Percentiles rank a stretch among this genome's conserved stretches.
These are phyloP conservation scores for Brachypteracias leptosomus DNA, from an alignment of 2,113 vertebrate genomes.

Conservation along the genomic window DNA sequence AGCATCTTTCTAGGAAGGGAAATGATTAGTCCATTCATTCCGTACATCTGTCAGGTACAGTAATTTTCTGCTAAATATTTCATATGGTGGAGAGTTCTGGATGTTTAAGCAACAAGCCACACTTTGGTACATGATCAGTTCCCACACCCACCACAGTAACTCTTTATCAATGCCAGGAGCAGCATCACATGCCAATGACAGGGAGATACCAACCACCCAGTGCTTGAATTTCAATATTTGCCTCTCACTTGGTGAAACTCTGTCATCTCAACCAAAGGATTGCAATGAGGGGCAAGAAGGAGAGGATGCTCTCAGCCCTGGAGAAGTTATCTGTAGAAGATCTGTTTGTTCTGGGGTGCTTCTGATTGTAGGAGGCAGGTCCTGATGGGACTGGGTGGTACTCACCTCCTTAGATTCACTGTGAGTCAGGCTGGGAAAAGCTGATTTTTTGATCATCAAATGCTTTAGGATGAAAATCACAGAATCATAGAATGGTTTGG, in stretches of 20 bases:
- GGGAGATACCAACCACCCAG: rapidly evolving
- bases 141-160: background rate
- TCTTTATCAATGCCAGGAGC: background rate
- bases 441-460: background rate
- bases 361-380: background rate
- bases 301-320: background rate
- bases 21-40: background rate
- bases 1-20: background rate
- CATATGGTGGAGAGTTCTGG: background rate
- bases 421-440: background rate
- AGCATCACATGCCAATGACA: rapidly evolving
- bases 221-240: background rate
- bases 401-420: background rate
- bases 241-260: background rate
- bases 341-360: background rate
- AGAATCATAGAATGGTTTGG: too few relatives aligned
- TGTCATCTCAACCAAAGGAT: background rate
- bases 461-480: background rate
- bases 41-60: background rate
- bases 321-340: background rate
- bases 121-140: background rate
- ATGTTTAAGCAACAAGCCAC: background rate
- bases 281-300: background rate
- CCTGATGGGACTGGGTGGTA: background rate
- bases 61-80: background rate